These are phyloP conservation scores for Ornithorhynchus anatinus DNA, from an alignment of 2,113 vertebrate species.

Conservation along the genomic window DNA sequence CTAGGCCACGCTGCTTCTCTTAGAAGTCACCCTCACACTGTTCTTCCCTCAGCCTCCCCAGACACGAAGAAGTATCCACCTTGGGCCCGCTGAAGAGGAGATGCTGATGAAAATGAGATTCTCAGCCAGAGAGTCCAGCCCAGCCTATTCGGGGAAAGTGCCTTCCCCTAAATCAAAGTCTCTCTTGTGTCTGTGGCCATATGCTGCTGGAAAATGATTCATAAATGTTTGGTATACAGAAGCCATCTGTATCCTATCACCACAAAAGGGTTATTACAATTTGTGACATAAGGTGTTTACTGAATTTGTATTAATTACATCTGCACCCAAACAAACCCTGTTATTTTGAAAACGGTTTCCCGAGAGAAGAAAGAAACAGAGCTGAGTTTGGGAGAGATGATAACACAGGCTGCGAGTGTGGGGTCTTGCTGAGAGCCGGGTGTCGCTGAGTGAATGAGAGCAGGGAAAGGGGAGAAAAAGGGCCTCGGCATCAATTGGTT, in stretches of 20 bases:
- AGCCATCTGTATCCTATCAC: conserved; percentile 28
- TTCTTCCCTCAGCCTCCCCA: too few species aligned
- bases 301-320: conserved; percentile 23
- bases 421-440: too few species aligned
- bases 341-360: neutral
- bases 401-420: too few species aligned
- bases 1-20: too few species aligned
- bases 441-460: too few species aligned
- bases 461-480: too few species aligned
- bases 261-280: conserved; percentile 5
- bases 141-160: neutral
- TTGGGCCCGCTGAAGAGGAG: too few species aligned
- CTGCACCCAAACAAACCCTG: conserved; percentile 29
- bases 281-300: conserved; percentile 41
- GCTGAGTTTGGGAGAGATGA: too few species aligned
- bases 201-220: neutral
- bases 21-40: too few species aligned
- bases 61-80: too few species aligned
- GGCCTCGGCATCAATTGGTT: too few species aligned
- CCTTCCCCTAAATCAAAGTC: neutral
- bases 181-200: conserved; percentile 10
- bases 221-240: conserved; percentile 44
- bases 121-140: conserved; percentile 1
- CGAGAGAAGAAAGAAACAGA: neutral
- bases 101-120: too few species aligned